phyloP scores from a whole-genome alignment of 1,140 invertebrate species.

The Drosophila watanabei region DNA sequence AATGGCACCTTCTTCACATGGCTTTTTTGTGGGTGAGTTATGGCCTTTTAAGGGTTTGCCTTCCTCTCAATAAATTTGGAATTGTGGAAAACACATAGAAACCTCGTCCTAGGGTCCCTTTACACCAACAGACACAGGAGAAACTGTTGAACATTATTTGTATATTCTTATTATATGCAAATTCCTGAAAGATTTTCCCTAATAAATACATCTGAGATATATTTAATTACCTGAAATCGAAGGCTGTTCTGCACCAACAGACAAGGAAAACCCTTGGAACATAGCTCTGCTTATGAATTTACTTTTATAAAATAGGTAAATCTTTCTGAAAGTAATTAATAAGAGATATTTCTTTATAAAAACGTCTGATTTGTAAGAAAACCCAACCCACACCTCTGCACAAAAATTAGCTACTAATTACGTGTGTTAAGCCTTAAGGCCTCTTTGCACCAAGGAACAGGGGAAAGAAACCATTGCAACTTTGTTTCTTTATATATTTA shows the following conservation, averaged over 20 bases:
- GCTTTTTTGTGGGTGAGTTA: background rate
- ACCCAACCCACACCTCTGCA: too few species aligned
- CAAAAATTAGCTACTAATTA: too few species aligned
- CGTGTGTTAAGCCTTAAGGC: background rate
- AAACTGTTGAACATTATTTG: background rate
- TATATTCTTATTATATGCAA: background rate
- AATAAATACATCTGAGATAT: too few species aligned
- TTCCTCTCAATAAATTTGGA: background rate
- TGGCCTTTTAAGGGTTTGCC: constrained; percentile 2
- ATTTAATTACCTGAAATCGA: background rate
- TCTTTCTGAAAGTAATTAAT: too few species aligned
- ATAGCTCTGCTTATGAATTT: background rate
- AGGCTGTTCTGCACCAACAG: background rate
- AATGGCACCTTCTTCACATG: constrained; percentile 10
- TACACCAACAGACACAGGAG: background rate
- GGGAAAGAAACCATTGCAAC: too few species aligned
- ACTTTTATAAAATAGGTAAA: background rate
- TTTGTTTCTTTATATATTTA: too few species aligned
- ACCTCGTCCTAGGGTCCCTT: background rate
- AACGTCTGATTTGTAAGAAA: too few species aligned
- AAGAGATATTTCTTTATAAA: too few species aligned
- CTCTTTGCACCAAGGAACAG: background rate
- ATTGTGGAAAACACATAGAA: background rate
- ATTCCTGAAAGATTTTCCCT: background rate
- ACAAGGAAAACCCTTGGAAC: background rate